Evolutionary conservation across 2,113 vertebrate genomes (phyloP).

Genomic region (Nicator chloris): DNA sequence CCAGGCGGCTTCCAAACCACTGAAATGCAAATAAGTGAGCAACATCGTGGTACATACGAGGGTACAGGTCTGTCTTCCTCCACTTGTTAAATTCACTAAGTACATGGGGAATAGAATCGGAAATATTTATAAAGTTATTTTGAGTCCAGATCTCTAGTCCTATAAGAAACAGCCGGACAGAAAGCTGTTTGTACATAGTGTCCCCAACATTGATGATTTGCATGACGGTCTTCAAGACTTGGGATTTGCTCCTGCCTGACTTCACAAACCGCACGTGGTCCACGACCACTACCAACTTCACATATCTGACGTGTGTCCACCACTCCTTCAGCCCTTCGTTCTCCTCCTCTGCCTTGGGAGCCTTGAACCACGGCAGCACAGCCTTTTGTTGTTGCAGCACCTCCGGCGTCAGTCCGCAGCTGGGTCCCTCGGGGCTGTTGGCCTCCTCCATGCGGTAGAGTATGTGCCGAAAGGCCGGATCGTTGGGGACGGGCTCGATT

Average conservation of each 20-base stretch:
- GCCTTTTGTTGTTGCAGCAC: not conserved
- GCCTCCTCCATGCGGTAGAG: conserved; percentile 40
- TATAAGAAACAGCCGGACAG: not conserved
- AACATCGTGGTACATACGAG: not conserved
- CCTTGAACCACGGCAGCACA: not conserved
- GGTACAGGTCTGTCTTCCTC: not conserved
- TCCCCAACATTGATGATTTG: conserved; percentile 17
- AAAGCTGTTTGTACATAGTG: not conserved
- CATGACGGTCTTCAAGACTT: conserved; percentile 3
- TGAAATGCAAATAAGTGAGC: conserved; percentile 41
- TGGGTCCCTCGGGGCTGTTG: rapidly evolving
- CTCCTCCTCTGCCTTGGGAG: not conserved
- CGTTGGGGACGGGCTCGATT: conserved; percentile 9
- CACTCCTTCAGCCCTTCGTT: not conserved
- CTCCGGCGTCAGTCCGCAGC: not conserved
- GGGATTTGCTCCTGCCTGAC: not conserved
- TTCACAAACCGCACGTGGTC: conserved; percentile 15
- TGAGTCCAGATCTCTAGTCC: conserved; percentile 68
- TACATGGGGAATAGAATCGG: not conserved
- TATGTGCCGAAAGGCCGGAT: conserved; percentile 29
- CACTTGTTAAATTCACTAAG: not conserved
- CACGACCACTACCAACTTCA: conserved; percentile 13
- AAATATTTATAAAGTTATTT: not conserved
- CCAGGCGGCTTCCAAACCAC: conserved; percentile 21
- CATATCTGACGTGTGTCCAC: not conserved